These are phyloP conservation scores for Criorhina ranunculi DNA, from an alignment of 2,888 invertebrate genomes.

Conservation along the genomic window DNA sequence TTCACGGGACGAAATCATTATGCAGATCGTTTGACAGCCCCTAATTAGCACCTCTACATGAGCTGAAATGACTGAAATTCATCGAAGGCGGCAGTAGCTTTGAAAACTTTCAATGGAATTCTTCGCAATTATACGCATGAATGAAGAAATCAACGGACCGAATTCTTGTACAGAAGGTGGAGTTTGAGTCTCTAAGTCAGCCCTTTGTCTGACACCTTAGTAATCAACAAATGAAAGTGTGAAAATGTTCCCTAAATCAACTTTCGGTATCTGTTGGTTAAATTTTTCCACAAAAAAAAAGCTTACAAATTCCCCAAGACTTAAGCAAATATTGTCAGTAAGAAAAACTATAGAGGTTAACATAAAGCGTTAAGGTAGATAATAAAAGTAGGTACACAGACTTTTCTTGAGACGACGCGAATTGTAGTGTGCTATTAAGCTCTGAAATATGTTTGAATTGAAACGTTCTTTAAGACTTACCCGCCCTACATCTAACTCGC, in stretches of 20 bases:
- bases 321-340: too few species aligned
- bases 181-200: not conserved
- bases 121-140: conserved; percentile 28
- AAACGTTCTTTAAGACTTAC: too few species aligned
- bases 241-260: not conserved
- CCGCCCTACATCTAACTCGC: too few species aligned
- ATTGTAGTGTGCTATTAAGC: too few species aligned
- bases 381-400: too few species aligned
- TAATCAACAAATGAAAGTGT: conserved; percentile 23
- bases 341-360: too few species aligned
- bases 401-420: too few species aligned
- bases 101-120: conserved; percentile 27
- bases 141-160: conserved; percentile 48
- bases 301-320: not conserved
- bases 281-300: not conserved
- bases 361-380: too few species aligned
- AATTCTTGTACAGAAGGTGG: conserved; percentile 8
- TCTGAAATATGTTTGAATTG: too few species aligned
- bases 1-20: conserved; percentile 32
- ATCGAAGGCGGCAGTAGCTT: conserved; percentile 10
- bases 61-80: conserved; percentile 26
- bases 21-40: conserved; percentile 45
- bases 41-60: conserved; percentile 48
- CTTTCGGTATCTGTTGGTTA: not conserved
- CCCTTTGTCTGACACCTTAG: conserved; percentile 5